phyloP scores from a whole-genome alignment of 2,888 invertebrate species.

The Acronicta aceris region DNA sequence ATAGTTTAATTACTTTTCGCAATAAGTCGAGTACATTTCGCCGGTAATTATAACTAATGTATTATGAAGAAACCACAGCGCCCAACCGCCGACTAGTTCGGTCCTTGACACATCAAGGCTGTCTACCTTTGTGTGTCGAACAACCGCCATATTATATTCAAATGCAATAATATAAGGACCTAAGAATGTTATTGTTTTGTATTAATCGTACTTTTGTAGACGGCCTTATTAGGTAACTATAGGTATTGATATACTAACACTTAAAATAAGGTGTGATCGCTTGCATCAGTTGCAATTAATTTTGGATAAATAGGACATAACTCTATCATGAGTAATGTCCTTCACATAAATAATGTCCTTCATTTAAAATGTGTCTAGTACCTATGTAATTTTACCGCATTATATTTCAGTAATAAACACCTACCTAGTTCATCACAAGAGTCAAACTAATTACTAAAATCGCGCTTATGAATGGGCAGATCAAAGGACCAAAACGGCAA shows the following conservation, averaged over 20 bases:
- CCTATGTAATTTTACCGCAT: too few species aligned
- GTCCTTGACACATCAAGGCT: slow-evolving; percentile 70
- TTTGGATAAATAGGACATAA: too few species aligned
- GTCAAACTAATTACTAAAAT: too few species aligned
- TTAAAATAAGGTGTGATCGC: neutral
- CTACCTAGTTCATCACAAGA: too few species aligned
- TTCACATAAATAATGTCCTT: too few species aligned
- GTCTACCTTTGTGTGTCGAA: slow-evolving; percentile 53
- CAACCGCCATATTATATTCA: slow-evolving; percentile 71
- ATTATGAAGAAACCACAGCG: slow-evolving; percentile 32
- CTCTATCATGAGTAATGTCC: too few species aligned
- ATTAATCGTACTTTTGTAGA: slow-evolving; percentile 29
- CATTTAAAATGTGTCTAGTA: too few species aligned
- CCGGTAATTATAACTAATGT: slow-evolving; percentile 26
- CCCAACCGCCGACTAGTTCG: slow-evolving; percentile 25
- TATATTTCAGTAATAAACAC: too few species aligned
- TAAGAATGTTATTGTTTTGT: slow-evolving; percentile 74
- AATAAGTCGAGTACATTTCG: slow-evolving; percentile 19
- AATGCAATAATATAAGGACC: slow-evolving; percentile 68
- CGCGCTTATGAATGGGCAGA: too few species aligned
- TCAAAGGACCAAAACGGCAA: too few species aligned
- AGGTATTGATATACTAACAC: slow-evolving; percentile 7
- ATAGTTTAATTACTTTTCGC: slow-evolving; percentile 29
- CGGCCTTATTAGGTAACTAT: slow-evolving; percentile 10
- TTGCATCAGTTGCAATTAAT: slow-evolving; percentile 2